phyloP scores from a whole-genome alignment of 2,113 vertebrate genomes.

The Callipepla squamata region DNA sequence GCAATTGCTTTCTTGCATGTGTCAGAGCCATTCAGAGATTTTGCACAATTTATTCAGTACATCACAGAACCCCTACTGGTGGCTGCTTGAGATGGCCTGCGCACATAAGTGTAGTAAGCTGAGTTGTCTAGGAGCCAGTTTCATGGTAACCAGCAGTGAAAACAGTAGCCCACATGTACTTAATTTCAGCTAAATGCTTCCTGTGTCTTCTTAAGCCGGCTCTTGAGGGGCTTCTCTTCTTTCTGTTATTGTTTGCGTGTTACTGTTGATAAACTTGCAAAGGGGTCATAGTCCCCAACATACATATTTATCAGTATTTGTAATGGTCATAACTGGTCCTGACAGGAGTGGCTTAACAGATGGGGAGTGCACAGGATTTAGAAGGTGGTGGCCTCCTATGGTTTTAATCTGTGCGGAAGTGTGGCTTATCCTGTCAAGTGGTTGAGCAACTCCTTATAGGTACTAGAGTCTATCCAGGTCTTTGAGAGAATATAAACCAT shows the following conservation, averaged over 20 bases:
- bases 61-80: neutral
- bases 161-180: neutral
- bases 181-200: neutral
- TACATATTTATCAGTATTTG: neutral
- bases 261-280: neutral
- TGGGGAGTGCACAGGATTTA: neutral
- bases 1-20: neutral
- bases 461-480: neutral
- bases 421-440: neutral
- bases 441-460: neutral
- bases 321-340: neutral
- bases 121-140: neutral
- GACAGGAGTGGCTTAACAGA: neutral
- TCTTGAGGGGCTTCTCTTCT: neutral
- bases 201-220: neutral
- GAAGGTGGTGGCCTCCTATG: neutral
- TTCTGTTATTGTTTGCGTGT: neutral
- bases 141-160: neutral
- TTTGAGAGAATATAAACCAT: neutral
- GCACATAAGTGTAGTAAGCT: neutral
- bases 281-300: accelerated
- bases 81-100: neutral
- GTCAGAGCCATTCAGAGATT: neutral
- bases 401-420: neutral
- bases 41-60: neutral